Evolutionary conservation across 2,113 vertebrate species (phyloP), one percentile per base, ranked within the genome.

Genomic region (Grammomys dolichurus): DNA sequence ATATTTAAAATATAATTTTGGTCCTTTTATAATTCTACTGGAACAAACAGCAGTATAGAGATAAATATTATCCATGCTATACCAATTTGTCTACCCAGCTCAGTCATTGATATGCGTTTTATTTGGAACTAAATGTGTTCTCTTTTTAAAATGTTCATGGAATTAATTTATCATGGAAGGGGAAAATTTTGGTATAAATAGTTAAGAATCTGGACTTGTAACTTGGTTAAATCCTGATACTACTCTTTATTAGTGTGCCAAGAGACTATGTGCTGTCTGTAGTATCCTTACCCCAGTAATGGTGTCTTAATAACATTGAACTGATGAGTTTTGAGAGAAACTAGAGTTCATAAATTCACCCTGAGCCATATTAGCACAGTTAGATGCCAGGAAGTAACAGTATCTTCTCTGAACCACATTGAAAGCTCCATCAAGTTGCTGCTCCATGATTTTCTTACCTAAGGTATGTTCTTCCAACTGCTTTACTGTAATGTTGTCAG

Each of bases 381-480:
- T 43, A 70, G 2, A 3, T 96, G 20, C 3, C 28, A 69, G 16
- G 14, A 90, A 87, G 17, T 80, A 22, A 70, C 3, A 70, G 2
- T 36, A 60, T 88, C 43, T 92, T 96, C 40, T 2, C 2, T 75
- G 89, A 33, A 75, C 75, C 43, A 86, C 6, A 94, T 3, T 3
- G 31, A 51, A 69, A 19, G 26, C 26, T 51, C 48, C 77, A 78
- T 60, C 89, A 80, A 69, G 16, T 94, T 77, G 65, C 9, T 82
- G 46, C 89, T 73, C 6, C 43, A 75, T 90, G 17, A 54, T 87
- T 92, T 87, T 87, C 63, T 90, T 84, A 84, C 40, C 33, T 81
- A 84, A 84, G 46, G 31, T 54, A 43, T 40, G 86, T 86, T 95
- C 19, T 78, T 95, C 94, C n/a, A 89, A 82, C 63, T 87, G n/a